These are phyloP conservation scores for Botia kubotai DNA, from an alignment of 2,797 vertebrate genomes.

Conservation along the genomic window DNA sequence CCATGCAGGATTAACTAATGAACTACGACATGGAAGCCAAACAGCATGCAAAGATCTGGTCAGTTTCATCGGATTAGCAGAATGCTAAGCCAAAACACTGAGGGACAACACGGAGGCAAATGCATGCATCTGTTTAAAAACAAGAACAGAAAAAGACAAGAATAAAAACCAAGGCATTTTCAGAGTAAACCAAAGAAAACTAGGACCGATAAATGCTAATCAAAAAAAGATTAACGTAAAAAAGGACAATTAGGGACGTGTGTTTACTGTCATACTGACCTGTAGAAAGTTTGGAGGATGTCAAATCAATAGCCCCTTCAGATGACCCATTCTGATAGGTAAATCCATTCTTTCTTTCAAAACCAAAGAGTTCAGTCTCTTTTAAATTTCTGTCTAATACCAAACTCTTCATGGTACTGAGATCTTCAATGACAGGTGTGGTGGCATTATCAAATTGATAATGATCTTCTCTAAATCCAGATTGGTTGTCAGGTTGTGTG, in stretches of 20 bases:
- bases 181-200: constrained; percentile 51
- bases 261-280: constrained; percentile 87
- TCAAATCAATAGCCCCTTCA: constrained; percentile 94
- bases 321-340: constrained; percentile 84
- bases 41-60: constrained; percentile 87
- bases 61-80: constrained; percentile 83
- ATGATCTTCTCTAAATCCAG: constrained; percentile 88
- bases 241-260: constrained; percentile 72
- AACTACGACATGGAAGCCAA: constrained; percentile 71
- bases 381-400: constrained; percentile 90
- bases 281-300: constrained; percentile 89
- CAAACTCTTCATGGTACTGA: constrained; percentile 88
- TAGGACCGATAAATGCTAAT: constrained; percentile 35
- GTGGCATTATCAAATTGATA: constrained; percentile 86
- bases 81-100: constrained; percentile 88
- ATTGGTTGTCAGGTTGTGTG: constrained; percentile 89
- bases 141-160: constrained; percentile 71
- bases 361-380: constrained; percentile 86
- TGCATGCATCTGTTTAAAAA: constrained; percentile 90
- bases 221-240: constrained; percentile 46
- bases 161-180: constrained; percentile 72
- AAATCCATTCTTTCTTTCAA: constrained; percentile 89
- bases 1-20: constrained; percentile 76
- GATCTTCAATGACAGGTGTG: constrained; percentile 82
- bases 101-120: constrained; percentile 93